A percentile compares a stretch with the other conserved stretches of the same genome.
Conservation (phyloP, 2,888 invertebrate species). For the Eupithecia insigniata region DNA sequence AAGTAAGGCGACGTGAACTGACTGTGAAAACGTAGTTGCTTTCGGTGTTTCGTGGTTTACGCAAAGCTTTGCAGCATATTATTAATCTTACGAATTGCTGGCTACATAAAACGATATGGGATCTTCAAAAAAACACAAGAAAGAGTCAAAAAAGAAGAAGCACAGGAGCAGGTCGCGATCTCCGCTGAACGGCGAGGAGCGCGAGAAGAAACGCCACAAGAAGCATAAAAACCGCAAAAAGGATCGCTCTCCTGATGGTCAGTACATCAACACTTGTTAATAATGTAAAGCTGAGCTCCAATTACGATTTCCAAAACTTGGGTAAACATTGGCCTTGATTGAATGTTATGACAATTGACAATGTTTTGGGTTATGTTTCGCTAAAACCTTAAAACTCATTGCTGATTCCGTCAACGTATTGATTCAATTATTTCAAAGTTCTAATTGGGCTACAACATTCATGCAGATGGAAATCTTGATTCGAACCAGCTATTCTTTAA, state of each 20-base stretch:
- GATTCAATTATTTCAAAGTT: background rate
- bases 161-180: slow-evolving; percentile 85
- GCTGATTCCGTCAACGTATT: background rate
- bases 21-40: too few species aligned
- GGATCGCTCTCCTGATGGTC: slow-evolving; percentile 84
- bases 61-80: background rate
- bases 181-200: slow-evolving; percentile 82
- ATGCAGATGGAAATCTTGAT: slow-evolving; percentile 56
- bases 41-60: background rate
- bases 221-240: slow-evolving; percentile 82
- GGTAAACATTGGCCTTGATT: background rate
- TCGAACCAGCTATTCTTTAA: slow-evolving; percentile 56
- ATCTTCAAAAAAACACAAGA: slow-evolving; percentile 88
- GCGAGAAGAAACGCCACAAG: slow-evolving; percentile 72
- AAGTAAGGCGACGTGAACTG: too few species aligned
- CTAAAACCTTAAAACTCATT: background rate
- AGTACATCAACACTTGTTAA: slow-evolving; percentile 56
- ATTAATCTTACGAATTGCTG: background rate
- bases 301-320: slow-evolving; percentile 59
- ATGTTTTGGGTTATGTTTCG: background rate
- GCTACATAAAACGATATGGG: slow-evolving; percentile 11
- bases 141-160: slow-evolving; percentile 87
- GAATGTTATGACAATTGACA: background rate
- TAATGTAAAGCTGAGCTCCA: slow-evolving; percentile 54
- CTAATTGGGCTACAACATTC: background rate